Conservation (phyloP, 2,888 invertebrate species). For the Scelioninae gen. 2 region DNA sequence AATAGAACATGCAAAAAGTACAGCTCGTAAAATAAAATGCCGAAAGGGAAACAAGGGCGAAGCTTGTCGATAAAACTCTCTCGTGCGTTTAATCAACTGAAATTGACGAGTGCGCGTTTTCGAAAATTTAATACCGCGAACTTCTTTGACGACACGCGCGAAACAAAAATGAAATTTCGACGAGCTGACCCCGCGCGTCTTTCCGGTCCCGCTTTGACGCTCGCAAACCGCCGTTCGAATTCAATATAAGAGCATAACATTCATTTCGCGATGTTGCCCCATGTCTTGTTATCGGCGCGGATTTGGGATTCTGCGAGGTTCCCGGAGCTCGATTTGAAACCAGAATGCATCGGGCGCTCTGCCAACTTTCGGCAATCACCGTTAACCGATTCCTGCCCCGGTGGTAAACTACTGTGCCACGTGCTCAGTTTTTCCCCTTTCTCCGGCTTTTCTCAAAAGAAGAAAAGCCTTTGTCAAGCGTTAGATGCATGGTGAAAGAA, state of each 20-base stretch:
- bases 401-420: constrained; percentile 46
- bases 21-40: neutral
- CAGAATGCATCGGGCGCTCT: constrained; percentile 46
- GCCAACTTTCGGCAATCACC: constrained; percentile 57
- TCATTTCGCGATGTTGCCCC: constrained; percentile 27
- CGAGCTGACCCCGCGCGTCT: constrained; percentile 17
- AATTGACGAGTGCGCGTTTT: constrained; percentile 35
- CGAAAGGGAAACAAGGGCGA: neutral
- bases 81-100: constrained; percentile 33
- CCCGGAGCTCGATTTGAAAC: constrained; percentile 40
- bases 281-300: constrained; percentile 34
- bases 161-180: constrained; percentile 43
- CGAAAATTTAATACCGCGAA: constrained; percentile 38
- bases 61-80: constrained; percentile 10
- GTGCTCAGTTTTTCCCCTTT: constrained; percentile 25
- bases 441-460: constrained; percentile 1
- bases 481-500: too few species aligned
- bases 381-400: constrained; percentile 51
- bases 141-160: constrained; percentile 41
- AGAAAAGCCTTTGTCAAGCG: neutral
- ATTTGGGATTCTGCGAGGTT: constrained; percentile 48
- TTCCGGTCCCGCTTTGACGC: constrained; percentile 31
- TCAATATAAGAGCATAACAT: constrained; percentile 43
- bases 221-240: constrained; percentile 21
- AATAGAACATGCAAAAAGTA: neutral